Evolutionary conservation across 2,888 invertebrate species (phyloP).

Genomic region (Andrena marginata): DNA sequence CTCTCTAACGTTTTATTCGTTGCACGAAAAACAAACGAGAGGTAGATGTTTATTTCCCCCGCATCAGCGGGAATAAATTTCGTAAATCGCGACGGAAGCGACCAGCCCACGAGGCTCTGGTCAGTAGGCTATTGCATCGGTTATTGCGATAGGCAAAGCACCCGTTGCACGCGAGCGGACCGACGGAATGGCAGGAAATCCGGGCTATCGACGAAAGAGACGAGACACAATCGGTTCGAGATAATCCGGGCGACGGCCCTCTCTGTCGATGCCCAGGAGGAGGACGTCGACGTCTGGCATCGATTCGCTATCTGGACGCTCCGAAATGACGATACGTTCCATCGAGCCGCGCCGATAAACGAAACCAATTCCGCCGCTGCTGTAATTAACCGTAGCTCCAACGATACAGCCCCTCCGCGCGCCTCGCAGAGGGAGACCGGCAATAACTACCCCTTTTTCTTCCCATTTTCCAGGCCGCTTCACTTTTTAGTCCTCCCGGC

Average conservation of each 20-base stretch:
- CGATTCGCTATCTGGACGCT: constrained; percentile 59
- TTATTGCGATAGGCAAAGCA: constrained; percentile 37
- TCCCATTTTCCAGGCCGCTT: constrained; percentile 43
- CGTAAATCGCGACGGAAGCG: constrained; percentile 2
- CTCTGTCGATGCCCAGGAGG: constrained; percentile 55
- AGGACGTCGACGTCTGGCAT: constrained; percentile 63
- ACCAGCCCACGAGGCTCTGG: too few relatives aligned
- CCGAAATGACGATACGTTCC: constrained; percentile 59
- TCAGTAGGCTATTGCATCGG: not conserved
- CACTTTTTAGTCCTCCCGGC: constrained; percentile 51
- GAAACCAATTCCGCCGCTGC: constrained; percentile 47
- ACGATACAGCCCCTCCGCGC: constrained; percentile 27
- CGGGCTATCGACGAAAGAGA: constrained; percentile 60
- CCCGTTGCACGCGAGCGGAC: not conserved
- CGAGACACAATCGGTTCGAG: constrained; percentile 56
- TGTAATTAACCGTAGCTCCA: constrained; percentile 59
- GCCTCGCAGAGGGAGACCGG: constrained; percentile 1
- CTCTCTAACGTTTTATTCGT: too few relatives aligned
- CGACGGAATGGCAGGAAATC: constrained; percentile 49
- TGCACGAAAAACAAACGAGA: too few relatives aligned
- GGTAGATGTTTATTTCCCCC: too few relatives aligned
- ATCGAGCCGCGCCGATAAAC: constrained; percentile 35
- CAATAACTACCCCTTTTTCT: constrained; percentile 46
- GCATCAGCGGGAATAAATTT: not conserved
- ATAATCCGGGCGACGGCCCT: constrained; percentile 59